Percentiles rank a stretch among this genome's conserved stretches.
These are phyloP conservation scores for Centropristis striata DNA, from an alignment of 2,113 vertebrate species.

Conservation along the genomic window DNA sequence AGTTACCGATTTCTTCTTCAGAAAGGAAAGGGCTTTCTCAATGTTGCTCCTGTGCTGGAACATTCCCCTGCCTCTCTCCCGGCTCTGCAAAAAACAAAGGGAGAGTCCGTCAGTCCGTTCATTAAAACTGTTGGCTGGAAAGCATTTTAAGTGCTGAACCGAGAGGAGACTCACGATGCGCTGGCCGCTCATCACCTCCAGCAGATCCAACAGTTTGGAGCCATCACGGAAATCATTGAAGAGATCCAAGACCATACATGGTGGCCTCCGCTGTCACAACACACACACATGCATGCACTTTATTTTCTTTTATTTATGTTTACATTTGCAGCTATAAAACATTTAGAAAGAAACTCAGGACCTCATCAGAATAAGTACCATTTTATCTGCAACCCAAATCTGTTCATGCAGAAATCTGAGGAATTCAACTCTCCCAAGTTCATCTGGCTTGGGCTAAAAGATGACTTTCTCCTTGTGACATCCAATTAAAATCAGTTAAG, in stretches of 20 bases:
- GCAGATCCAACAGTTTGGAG: constrained; percentile 91
- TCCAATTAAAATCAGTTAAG: neutral
- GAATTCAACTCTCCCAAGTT: neutral
- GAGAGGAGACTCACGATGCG: constrained; percentile 87
- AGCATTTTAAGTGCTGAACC: neutral
- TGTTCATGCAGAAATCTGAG: neutral
- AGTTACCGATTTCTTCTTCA: constrained; percentile 92
- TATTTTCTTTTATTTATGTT: neutral
- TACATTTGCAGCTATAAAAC: neutral
- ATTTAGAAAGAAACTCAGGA: neutral
- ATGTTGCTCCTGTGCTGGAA: constrained; percentile 96
- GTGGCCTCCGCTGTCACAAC: constrained; percentile 86
- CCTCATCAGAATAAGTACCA: too few species aligned
- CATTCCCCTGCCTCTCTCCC: constrained; percentile 91
- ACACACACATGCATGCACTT: constrained; percentile 12
- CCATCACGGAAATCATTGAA: constrained; percentile 92
- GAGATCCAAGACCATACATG: constrained; percentile 89
- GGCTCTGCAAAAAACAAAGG: constrained; percentile 84
- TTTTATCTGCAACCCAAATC: too few species aligned
- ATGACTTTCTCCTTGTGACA: neutral
- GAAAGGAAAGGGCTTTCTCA: constrained; percentile 92
- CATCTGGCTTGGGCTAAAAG: neutral
- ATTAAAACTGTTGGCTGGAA: neutral
- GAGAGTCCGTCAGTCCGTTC: neutral
- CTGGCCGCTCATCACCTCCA: constrained; percentile 96